Conservation (phyloP, 2,888 invertebrate genomes). For the Acronicta alni region DNA sequence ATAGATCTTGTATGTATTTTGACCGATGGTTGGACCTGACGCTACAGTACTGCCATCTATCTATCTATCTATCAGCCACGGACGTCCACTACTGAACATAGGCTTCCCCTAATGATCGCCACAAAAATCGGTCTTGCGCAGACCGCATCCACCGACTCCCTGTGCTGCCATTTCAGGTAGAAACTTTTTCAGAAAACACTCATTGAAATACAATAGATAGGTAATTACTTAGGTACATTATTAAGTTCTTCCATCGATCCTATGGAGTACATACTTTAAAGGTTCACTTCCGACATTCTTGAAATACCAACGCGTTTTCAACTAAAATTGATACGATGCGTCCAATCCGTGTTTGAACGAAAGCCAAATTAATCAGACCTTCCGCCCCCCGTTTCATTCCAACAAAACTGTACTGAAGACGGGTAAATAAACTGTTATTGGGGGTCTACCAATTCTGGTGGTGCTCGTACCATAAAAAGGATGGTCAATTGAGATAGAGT, state of each 20-base stretch:
- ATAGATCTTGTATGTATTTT: too few relatives aligned
- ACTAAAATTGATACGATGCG: slow-evolving; percentile 74
- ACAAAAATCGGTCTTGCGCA: too few relatives aligned
- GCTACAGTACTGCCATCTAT: too few relatives aligned
- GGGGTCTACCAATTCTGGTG: slow-evolving; percentile 57
- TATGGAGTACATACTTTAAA: slow-evolving; percentile 15
- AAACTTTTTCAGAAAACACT: too few relatives aligned
- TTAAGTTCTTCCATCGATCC: slow-evolving; percentile 15
- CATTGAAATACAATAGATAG: slow-evolving; percentile 2
- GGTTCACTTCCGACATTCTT: slow-evolving; percentile 72
- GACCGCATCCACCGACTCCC: too few relatives aligned
- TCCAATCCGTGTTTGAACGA: slow-evolving; percentile 61
- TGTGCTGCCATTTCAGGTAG: too few relatives aligned
- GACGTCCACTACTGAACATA: too few relatives aligned
- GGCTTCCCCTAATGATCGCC: too few relatives aligned
- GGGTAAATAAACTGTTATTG: slow-evolving; percentile 36
- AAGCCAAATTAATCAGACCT: slow-evolving; percentile 53
- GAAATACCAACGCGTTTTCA: slow-evolving; percentile 70
- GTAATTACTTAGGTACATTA: slow-evolving; percentile 2
- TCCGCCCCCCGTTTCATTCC: neutral
- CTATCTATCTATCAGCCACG: too few relatives aligned
- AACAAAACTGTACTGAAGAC: slow-evolving; percentile 1
- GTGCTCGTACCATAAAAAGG: slow-evolving; percentile 57
- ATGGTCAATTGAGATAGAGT: slow-evolving; percentile 65
- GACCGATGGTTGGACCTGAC: too few relatives aligned